Conservation (phyloP, 2,888 invertebrate species). For the Pherbina coryleti region DNA sequence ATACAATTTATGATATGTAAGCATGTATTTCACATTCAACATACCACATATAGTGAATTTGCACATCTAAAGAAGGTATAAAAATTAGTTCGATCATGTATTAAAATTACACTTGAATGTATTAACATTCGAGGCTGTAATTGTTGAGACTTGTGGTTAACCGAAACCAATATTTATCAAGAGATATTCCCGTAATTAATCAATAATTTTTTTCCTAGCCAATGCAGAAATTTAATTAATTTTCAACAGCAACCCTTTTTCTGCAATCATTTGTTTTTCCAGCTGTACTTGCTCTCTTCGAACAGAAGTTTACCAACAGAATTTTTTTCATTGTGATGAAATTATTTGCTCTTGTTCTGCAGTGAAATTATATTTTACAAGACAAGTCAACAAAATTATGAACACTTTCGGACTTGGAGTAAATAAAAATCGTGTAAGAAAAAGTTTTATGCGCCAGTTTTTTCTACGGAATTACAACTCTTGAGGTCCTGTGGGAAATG, state of each 20-base stretch:
- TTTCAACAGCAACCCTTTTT: not conserved
- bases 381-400: conserved; percentile 46
- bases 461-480: conserved; percentile 26
- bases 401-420: conserved; percentile 40
- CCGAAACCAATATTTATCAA: too few species aligned
- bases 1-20: too few species aligned
- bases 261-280: not conserved
- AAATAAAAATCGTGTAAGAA: conserved; percentile 42
- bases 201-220: not conserved
- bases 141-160: too few species aligned
- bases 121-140: too few species aligned
- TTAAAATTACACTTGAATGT: too few species aligned
- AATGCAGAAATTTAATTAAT: not conserved
- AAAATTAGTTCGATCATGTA: too few species aligned
- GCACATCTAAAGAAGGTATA: too few species aligned
- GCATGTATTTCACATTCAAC: too few species aligned
- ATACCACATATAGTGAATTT: too few species aligned
- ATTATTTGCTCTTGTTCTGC: conserved; percentile 41
- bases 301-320: not conserved
- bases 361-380: conserved; percentile 43
- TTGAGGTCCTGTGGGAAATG: conserved; percentile 40
- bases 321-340: conserved; percentile 16
- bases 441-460: conserved; percentile 39
- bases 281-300: conserved; percentile 31
- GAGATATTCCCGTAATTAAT: not conserved